Percentiles rank a stretch among this genome's conserved stretches.
Evolutionary conservation across 92 coral and sea anemone species (phyloP).

Genomic region (Scolanthus callimorphus): DNA sequence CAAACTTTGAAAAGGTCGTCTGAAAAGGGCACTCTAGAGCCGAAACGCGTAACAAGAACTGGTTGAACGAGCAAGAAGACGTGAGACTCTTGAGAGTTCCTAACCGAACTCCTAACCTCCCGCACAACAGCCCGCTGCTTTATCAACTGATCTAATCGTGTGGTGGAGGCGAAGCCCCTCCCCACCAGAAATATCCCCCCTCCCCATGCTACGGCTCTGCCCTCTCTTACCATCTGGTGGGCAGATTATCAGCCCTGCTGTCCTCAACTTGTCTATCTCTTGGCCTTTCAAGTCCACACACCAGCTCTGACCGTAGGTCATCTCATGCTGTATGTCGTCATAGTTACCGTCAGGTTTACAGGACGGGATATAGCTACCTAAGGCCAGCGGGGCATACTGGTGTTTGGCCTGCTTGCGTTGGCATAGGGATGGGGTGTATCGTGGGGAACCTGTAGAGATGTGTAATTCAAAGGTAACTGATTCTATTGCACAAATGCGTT

Average conservation of each 20-base stretch:
- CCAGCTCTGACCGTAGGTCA: slow-evolving; percentile 57
- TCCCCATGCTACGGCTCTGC: slow-evolving; percentile 53
- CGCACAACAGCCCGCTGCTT: no score
- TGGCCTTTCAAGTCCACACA: slow-evolving; percentile 60
- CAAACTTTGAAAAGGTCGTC: no score
- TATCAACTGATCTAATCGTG: no score
- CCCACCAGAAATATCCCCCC: no score
- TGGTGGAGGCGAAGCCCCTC: no score
- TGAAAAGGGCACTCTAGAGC: no score
- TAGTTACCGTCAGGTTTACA: slow-evolving; percentile 63
- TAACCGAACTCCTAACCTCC: no score
- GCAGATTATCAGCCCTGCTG: slow-evolving; percentile 48
- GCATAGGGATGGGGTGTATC: slow-evolving; percentile 58
- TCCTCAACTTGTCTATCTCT: slow-evolving; percentile 52
- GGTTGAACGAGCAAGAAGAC: no score
- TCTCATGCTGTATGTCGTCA: slow-evolving; percentile 62
- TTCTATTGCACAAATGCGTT: no score
- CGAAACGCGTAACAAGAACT: no score
- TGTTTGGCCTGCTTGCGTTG: slow-evolving; percentile 64
- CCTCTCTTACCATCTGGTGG: slow-evolving; percentile 50
- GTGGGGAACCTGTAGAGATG: slow-evolving; percentile 29
- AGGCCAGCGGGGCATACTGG: slow-evolving; percentile 25
- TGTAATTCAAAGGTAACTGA: neutral
- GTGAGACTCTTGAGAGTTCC: no score
- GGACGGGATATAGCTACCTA: slow-evolving; percentile 41